Conservation (phyloP, 2,888 invertebrate genomes). For the Lasioglossum vierecki region DNA sequence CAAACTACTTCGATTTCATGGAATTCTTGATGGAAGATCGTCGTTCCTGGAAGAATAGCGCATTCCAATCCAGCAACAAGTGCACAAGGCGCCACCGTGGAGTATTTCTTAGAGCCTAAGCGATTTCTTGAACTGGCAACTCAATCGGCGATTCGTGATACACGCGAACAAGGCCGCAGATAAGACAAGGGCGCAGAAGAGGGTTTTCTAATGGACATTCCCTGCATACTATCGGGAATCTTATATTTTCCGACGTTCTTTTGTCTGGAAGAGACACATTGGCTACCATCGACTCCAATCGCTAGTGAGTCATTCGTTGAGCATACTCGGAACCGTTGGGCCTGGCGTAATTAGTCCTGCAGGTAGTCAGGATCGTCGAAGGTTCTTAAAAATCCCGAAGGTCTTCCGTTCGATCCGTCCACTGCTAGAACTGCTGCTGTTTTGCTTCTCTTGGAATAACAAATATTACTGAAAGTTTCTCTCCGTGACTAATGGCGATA, state of each 20-base stretch:
- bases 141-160: constrained; percentile 48
- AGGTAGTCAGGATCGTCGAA: constrained; percentile 54
- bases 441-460: background rate
- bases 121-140: constrained; percentile 4
- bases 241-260: background rate
- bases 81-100: background rate
- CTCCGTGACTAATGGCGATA: background rate
- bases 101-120: background rate
- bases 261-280: background rate
- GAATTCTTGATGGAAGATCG: background rate
- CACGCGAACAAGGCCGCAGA: constrained; percentile 43
- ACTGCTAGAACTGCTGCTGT: constrained; percentile 2
- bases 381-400: constrained; percentile 44
- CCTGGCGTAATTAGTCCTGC: constrained; percentile 59
- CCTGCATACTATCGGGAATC: constrained; percentile 47
- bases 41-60: background rate
- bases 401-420: constrained; percentile 22
- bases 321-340: constrained; percentile 34
- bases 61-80: background rate
- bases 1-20: background rate
- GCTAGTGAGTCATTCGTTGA: constrained; percentile 44
- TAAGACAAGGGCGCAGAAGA: constrained; percentile 43
- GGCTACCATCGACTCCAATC: constrained; percentile 32
- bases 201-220: constrained; percentile 69
- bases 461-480: background rate